Evolutionary conservation across 1,140 invertebrate genomes (phyloP).

Genomic region (Drosophila fuyamai): DNA sequence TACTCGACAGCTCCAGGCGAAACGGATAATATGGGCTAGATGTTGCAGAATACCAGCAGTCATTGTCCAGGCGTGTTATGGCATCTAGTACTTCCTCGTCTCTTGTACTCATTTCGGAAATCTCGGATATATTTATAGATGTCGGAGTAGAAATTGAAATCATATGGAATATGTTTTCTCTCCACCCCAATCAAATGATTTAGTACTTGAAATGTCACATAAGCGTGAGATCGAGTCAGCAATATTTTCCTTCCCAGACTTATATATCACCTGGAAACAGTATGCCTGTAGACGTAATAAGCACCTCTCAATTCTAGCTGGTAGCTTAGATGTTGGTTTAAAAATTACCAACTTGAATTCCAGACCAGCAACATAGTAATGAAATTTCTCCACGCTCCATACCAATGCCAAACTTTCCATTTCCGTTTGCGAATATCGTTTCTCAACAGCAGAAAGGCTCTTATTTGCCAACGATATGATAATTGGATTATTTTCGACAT

Average conservation of each 20-base stretch:
- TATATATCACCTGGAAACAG: constrained; percentile 21
- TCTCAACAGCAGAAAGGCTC: too few species aligned
- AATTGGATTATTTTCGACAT: too few species aligned
- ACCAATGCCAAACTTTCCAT: too few species aligned
- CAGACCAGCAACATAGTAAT: too few species aligned
- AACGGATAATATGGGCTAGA: constrained; percentile 18
- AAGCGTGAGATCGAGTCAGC: constrained; percentile 2
- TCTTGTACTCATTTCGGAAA: constrained; percentile 1
- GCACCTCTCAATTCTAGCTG: too few species aligned
- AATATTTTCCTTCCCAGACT: constrained; percentile 16
- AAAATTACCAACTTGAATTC: too few species aligned
- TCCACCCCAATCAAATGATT: constrained; percentile 6
- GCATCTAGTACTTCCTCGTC: constrained; percentile 17
- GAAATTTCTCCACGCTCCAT: too few species aligned
- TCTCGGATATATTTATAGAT: constrained; percentile 9
- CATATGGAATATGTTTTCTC: constrained; percentile 2
- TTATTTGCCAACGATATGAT: too few species aligned
- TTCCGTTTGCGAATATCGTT: too few species aligned
- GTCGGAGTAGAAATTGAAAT: constrained; percentile 1
- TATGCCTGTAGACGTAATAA: too few species aligned
- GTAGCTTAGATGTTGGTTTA: too few species aligned
- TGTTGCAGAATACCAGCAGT: constrained; percentile 3
- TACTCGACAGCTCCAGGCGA: constrained; percentile 3
- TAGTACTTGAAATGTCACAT: constrained; percentile 5
- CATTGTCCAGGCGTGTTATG: constrained; percentile 8